Evolutionary conservation across 2,797 vertebrate genomes (phyloP).

Genomic region (Allobates femoralis): DNA sequence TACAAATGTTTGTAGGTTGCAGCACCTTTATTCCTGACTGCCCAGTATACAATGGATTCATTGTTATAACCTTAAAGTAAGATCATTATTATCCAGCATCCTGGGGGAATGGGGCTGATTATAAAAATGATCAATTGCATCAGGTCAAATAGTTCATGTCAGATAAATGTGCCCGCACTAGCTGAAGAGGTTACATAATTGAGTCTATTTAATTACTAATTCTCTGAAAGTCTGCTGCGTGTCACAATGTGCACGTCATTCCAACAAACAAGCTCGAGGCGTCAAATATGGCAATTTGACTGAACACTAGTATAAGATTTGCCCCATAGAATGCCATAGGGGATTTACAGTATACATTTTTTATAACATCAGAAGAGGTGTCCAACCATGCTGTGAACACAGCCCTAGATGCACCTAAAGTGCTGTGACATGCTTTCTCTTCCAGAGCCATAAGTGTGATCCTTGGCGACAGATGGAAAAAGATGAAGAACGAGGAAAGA

Average conservation of each 20-base stretch:
- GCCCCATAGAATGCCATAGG: background rate
- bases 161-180: conserved; percentile 20
- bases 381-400: background rate
- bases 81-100: conserved; percentile 16
- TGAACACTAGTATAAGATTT: background rate
- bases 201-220: background rate
- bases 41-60: background rate
- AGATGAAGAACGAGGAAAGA: conserved; percentile 98
- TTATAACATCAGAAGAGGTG: background rate
- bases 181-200: conserved; percentile 18
- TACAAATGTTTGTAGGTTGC: conserved; percentile 5
- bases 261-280: background rate
- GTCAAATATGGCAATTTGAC: background rate
- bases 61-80: conserved; percentile 30
- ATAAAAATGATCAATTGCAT: conserved; percentile 24
- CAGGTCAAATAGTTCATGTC: conserved; percentile 43
- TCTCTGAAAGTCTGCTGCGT: background rate
- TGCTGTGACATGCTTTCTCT: conserved; percentile 61
- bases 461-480: conserved; percentile 99
- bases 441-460: conserved; percentile 99
- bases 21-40: background rate
- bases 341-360: background rate
- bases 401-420: background rate
- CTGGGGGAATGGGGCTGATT: conserved; percentile 9
- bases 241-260: background rate